Evolutionary conservation across 2,113 vertebrate genomes (phyloP).

Genomic region (Tetraodon nigroviridis): DNA sequence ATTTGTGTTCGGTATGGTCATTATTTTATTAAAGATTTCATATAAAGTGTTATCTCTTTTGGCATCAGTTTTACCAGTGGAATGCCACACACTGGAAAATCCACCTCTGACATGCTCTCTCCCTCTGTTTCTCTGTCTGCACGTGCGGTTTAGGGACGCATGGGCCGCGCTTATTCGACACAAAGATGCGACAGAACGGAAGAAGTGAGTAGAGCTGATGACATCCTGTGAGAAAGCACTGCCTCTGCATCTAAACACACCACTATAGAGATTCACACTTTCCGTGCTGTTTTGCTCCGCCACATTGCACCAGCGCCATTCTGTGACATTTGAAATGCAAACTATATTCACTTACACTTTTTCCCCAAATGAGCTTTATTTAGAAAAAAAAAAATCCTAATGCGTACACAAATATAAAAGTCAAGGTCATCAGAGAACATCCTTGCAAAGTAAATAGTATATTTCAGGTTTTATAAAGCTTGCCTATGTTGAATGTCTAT

Average conservation of each 20-base stretch:
- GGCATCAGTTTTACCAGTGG: constrained; percentile 2
- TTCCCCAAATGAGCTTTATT: too few species aligned
- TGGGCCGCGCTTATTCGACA: constrained; percentile 20
- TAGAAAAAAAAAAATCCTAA: too few species aligned
- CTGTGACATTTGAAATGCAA: too few species aligned
- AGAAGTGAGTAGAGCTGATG: constrained; percentile 53
- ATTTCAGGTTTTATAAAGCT: too few species aligned
- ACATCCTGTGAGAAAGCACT: constrained; percentile 51
- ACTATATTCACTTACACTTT: too few species aligned
- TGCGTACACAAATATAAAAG: too few species aligned
- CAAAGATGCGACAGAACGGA: constrained; percentile 46
- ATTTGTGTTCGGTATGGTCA: constrained; percentile 62
- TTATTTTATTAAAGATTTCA: constrained; percentile 76
- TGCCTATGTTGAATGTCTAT: too few species aligned
- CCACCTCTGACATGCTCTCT: constrained; percentile 16
- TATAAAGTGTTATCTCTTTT: constrained; percentile 26
- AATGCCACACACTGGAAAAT: constrained; percentile 35
- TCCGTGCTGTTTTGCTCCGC: constrained; percentile 13
- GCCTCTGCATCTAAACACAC: constrained; percentile 38
- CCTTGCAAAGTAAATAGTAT: too few species aligned
- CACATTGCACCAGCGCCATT: too few species aligned
- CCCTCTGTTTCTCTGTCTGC: background rate
- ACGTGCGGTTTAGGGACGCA: constrained; percentile 33
- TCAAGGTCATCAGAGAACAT: too few species aligned
- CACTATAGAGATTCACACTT: constrained; percentile 53